These are phyloP conservation scores for Zenarchopterus dispar DNA, from an alignment of 2,797 vertebrate genomes.

Conservation along the genomic window DNA sequence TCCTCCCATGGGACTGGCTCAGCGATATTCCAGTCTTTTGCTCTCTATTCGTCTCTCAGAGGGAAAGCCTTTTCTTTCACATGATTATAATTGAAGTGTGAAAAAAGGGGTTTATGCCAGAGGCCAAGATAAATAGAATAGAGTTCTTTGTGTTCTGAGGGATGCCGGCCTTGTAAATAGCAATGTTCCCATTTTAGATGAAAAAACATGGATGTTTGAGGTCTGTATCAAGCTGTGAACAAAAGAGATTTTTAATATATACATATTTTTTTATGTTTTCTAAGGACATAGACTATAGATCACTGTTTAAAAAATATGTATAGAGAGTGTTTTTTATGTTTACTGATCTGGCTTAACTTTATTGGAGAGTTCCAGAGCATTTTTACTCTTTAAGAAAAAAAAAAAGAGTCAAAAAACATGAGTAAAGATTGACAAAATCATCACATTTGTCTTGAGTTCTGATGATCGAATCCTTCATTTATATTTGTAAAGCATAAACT, in stretches of 20 bases:
- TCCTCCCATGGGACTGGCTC: slow-evolving; percentile 44
- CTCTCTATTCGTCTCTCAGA: slow-evolving; percentile 55
- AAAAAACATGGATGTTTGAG: background rate
- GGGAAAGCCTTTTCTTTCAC: slow-evolving; percentile 47
- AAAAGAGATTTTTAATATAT: background rate
- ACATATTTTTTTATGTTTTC: background rate
- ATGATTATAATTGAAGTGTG: slow-evolving; percentile 54
- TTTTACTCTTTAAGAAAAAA: no score
- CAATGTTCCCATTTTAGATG: background rate
- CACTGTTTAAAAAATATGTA: no score
- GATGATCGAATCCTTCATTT: no score
- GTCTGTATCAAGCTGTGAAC: slow-evolving; percentile 5
- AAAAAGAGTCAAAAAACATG: no score
- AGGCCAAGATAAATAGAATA: slow-evolving; percentile 63
- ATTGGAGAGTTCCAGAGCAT: no score
- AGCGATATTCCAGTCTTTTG: slow-evolving; percentile 54
- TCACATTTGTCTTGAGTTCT: no score
- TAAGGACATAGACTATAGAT: no score
- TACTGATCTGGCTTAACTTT: no score
- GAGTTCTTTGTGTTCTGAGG: slow-evolving; percentile 39
- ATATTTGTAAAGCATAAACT: no score
- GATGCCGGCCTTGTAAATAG: slow-evolving; percentile 37
- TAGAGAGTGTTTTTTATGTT: no score
- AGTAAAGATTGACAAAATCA: no score
- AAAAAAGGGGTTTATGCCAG: slow-evolving; percentile 57